Evolutionary conservation across 2,113 vertebrate genomes (phyloP), one percentile per base, ranked within the genome.

Genomic region (Collichthys lucidus): DNA sequence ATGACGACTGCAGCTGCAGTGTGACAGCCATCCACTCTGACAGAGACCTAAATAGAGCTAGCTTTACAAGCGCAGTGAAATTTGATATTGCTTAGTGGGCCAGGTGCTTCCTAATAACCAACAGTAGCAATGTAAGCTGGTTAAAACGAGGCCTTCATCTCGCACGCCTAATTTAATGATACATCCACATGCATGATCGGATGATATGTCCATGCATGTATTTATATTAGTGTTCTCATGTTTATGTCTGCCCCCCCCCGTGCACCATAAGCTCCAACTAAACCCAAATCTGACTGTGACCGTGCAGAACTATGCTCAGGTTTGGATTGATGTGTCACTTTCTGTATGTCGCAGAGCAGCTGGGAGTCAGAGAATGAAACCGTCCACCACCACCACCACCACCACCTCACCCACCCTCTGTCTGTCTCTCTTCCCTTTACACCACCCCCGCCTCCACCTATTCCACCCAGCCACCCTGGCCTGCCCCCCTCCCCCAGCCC

Each of bases 1-100:
- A 93, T 95, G 95, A 90, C 87, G 89, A 96, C 96, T 95, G 95
- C 95, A 97, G 96, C 96, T 96, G 96, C 93, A 80, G 74, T 35
- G 73, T 84, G 74, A 80, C 84, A 84, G 76, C 68, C 75, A 40
- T 76, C 68, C 74, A 26, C 49, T 56, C 50, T 79, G 78, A 83
- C 78, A 65, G 83, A 79, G 82, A 79, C 56, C 62, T 78, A 76
- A 79, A 87, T 71, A 75, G 73, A 82, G 44, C 77, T 4, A 57
- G 88, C 77, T 89, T 70, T 35, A 68, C 62, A 73, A 85, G 79
- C 80, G 70, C 24, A 31, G 61, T 71, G 89, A 90, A 71, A 91
- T 76, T 3, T 85, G 86, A 92, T 84, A 81, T 44, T 46, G 50
- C 62, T 64, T 17, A n/a, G 77, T 22, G n/a, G 46, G 66, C 74